These are phyloP conservation scores for Griposia aprilina DNA, from an alignment of 2,888 invertebrate genomes.

Conservation along the genomic window DNA sequence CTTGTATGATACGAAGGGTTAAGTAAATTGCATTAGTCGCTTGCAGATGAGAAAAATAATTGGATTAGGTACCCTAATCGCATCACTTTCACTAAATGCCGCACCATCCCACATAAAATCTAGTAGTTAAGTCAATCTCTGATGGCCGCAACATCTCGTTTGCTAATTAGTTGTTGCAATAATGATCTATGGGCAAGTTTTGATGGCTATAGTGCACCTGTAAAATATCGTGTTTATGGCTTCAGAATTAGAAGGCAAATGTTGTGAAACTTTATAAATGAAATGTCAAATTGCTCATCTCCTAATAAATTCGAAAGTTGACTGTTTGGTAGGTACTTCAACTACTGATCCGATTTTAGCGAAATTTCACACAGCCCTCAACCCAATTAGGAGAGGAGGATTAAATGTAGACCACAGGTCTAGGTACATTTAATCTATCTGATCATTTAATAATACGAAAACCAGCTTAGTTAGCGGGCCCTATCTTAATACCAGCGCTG, in stretches of 20 bases:
- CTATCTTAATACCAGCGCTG: too few relatives aligned
- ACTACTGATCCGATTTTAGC: not conserved
- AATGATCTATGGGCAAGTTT: slow-evolving; percentile 37
- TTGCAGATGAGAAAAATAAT: not conserved
- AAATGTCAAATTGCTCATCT: slow-evolving; percentile 43
- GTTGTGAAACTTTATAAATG: slow-evolving; percentile 51
- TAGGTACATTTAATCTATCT: too few relatives aligned
- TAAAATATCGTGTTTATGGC: slow-evolving; percentile 45
- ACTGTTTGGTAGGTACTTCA: not conserved
- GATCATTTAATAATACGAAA: too few relatives aligned
- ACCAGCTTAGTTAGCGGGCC: too few relatives aligned
- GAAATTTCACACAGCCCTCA: too few relatives aligned
- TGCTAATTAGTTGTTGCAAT: slow-evolving; percentile 45
- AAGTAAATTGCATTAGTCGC: too few relatives aligned
- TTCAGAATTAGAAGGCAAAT: slow-evolving; percentile 30
- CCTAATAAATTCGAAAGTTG: not conserved
- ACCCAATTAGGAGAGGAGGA: too few relatives aligned
- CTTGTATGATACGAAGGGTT: too few relatives aligned
- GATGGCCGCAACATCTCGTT: slow-evolving; percentile 25
- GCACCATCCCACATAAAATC: slow-evolving; percentile 14
- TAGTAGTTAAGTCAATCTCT: slow-evolving; percentile 13
- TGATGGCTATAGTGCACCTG: slow-evolving; percentile 44
- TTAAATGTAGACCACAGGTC: too few relatives aligned
- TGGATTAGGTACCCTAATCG: not conserved
- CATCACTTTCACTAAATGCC: slow-evolving; percentile 19